Base-by-base conservation (phyloP, 2,797 vertebrate species). In the Ibycter americanus region DNA sequence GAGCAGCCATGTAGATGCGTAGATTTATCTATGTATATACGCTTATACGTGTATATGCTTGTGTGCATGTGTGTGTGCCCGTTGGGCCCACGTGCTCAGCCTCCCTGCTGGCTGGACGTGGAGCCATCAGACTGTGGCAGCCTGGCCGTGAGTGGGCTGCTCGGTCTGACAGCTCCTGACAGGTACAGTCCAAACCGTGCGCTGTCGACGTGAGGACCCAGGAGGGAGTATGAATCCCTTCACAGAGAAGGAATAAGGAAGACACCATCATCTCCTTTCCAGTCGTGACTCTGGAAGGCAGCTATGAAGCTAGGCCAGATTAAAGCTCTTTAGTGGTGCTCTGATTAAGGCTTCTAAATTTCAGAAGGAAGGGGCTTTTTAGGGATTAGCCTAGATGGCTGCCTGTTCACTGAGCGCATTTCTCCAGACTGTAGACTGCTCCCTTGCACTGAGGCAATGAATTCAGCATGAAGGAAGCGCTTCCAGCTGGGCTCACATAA, bases 131-230 rank as follows among this genome's bases (percentile, higher is more conserved):
- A 9, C 2, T 76, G 44, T 29, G 34, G 27, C 34, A 80, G 21
- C 40, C 47, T 66, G 2, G 0, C 34, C 42, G 89, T 0, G 0
- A 32, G 12, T 52, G 40, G 31, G 18, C 38, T 56, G 1, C 23
- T 71, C 19, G 12, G 34, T 82, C 38, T 51, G 40, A 4, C 25
- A 74, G 9, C 21, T 78, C 58, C 42, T 56, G 34, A 14, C 8
- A 52, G 12, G 12, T 54, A 15, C 22, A 38, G 27, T 56, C 55
- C 81, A 81, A 44, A 70, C 26, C 34, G 55, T 11, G 11, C 62
- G 12, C n/a, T 77, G 31, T 42, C 46, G 56, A 55, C 61, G 4
- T 56, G 40, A 72, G 21, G 71, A 73, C 21, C 13, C 25, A 27
- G 15, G 12, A 68, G 10, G 20, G 31, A 77, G 20, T 36, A 44